phyloP scores from a whole-genome alignment of 2,797 vertebrate genomes.

The Hypotaenidia philippensis region DNA sequence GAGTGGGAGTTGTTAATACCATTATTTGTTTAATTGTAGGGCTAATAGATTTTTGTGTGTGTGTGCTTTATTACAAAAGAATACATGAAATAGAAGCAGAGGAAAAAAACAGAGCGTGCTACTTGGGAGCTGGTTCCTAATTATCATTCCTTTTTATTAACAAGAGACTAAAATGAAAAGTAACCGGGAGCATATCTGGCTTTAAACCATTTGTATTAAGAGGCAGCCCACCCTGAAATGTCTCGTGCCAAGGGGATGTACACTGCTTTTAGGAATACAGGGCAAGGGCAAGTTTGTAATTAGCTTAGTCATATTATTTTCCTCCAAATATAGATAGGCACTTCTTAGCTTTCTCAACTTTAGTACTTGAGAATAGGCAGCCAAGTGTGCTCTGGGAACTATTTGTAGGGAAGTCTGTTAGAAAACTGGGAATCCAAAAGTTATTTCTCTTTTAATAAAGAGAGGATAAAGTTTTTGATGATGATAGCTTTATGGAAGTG shows the following conservation, averaged over 20 bases:
- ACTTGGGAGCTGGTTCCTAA: neutral
- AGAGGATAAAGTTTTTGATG: conserved; percentile 23
- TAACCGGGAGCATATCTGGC: neutral
- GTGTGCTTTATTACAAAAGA: conserved; percentile 14
- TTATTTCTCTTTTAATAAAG: conserved; percentile 29
- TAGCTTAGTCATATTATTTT: conserved; percentile 8
- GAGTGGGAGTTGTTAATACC: conserved; percentile 63
- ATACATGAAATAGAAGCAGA: neutral
- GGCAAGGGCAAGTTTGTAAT: conserved; percentile 29
- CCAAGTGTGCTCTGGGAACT: neutral
- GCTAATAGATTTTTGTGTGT: neutral
- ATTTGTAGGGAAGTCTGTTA: neutral
- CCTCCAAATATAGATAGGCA: neutral
- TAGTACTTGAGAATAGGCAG: neutral
- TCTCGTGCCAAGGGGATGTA: neutral
- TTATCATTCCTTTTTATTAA: neutral
- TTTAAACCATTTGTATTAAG: neutral
- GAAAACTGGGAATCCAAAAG: neutral
- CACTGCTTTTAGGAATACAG: conserved; percentile 3
- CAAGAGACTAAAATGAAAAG: neutral
- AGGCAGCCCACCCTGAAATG: neutral
- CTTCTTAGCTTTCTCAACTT: neutral
- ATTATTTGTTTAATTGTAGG: conserved; percentile 59
- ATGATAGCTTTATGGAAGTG: neutral
- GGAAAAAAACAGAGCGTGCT: neutral